Percentiles rank a stretch among this genome's conserved stretches.
Evolutionary conservation across 2,797 vertebrate genomes (phyloP).

Genomic region (Schizopygopsis malacanthus): DNA sequence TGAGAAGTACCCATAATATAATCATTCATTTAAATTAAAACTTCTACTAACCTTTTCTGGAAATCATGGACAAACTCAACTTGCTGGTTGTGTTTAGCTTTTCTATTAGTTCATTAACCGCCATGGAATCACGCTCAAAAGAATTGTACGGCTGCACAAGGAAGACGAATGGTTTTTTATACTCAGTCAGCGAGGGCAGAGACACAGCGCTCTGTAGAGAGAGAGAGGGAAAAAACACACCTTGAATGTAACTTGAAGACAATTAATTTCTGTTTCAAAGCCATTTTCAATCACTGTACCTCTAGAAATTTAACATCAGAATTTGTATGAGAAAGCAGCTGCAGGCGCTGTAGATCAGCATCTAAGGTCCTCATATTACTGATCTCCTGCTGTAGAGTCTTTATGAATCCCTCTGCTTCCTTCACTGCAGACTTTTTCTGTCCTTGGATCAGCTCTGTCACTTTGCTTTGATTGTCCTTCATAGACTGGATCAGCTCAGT

Average conservation of each 20-base stretch:
- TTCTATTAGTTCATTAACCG: constrained; percentile 32
- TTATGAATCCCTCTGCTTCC: constrained; percentile 31
- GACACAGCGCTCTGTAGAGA: background rate
- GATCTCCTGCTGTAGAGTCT: constrained; percentile 52
- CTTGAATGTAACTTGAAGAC: background rate
- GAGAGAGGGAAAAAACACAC: background rate
- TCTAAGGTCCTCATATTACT: constrained; percentile 49
- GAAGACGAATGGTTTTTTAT: constrained; percentile 16
- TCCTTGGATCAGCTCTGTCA: constrained; percentile 35
- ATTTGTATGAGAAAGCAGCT: constrained; percentile 55
- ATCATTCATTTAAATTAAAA: background rate
- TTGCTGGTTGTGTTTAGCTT: background rate
- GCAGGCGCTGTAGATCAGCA: constrained; percentile 31
- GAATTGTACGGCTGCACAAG: constrained; percentile 43
- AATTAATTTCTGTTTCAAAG: background rate
- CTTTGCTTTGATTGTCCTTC: constrained; percentile 14
- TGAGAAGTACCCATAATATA: background rate
- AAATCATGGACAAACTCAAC: constrained; percentile 31
- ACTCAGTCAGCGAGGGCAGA: background rate
- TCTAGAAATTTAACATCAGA: constrained; percentile 52
- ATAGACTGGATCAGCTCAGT: constrained; percentile 43
- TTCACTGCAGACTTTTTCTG: constrained; percentile 57
- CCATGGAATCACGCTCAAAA: constrained; percentile 31
- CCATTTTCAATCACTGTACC: constrained; percentile 13
- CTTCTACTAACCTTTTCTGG: constrained; percentile 39